Evolutionary conservation across 2,888 invertebrate species (phyloP), one percentile per base, ranked within the genome.

Genomic region (Thecocarcelia acutangulata): DNA sequence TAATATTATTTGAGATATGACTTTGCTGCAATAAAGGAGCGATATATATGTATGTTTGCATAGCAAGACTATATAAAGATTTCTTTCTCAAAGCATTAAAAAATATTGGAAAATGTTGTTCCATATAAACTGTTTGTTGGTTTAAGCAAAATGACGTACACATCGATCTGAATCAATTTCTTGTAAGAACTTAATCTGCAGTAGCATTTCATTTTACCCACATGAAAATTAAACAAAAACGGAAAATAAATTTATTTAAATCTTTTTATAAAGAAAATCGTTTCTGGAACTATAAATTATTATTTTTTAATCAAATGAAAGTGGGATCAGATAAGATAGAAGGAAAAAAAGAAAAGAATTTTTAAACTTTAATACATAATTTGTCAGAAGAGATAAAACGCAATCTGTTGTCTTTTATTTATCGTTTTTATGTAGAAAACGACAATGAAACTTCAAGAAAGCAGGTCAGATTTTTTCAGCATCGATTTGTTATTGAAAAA

Each of bases 111-210:
- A 33, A 33, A 1, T 33, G 33, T 3, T 46, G 17, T 58, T 12
- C 5, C 2, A 42, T 1, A 50, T 61, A 46, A 46, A n/a, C 24
- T 28, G 21, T 56, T 74, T 56, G 64, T 75, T 75, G 56, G 24
- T 50, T 50, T 66, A 37, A 52, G 50, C 50, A 58, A 42, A 59
- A 52, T 40, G 17, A 61, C 70, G 33, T 33, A 69, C 68, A 68
- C 59, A 68, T 73, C 66, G 73, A 73, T 68, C 46, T 42, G 59
- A 54, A 73, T 78, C 44, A 72, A 73, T 73, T 73, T 79, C 73
- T 66, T 46, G 63, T 52, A 52, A 66, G 52, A 66, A 66, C 73
- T 68, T 79, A 79, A 79, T 79, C 78, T 73, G 50, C 66, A 66
- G 78, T 79, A 79, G 78, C 72, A 33, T 13, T 42, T 50, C 28